These are phyloP conservation scores for Hippopotamyrus pictus DNA, from an alignment of 2,797 vertebrate species.

Conservation along the genomic window DNA sequence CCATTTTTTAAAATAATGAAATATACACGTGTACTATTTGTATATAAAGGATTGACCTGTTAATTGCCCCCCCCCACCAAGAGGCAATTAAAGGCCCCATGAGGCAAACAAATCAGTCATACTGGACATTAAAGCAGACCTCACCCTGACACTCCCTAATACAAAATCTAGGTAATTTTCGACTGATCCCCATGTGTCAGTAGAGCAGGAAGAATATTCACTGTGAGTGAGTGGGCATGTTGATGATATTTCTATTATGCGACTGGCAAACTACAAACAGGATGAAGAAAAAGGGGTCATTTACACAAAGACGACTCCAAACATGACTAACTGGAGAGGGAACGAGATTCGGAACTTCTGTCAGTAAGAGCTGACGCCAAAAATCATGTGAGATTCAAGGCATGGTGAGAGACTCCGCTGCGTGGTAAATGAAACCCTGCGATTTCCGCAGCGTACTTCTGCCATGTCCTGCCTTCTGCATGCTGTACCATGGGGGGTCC, in stretches of 20 bases:
- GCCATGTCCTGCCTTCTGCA: not conserved
- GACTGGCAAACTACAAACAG: not conserved
- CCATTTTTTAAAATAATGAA: not conserved
- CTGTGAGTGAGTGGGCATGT: not conserved
- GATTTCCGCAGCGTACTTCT: not conserved
- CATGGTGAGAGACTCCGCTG: not conserved
- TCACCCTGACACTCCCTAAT: not conserved
- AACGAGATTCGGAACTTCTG: not conserved
- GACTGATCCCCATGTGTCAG: not conserved
- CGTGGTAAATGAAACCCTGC: not conserved
- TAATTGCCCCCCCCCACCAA: not conserved
- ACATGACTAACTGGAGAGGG: not conserved
- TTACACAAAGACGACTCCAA: not conserved
- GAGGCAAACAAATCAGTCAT: not conserved
- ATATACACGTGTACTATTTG: not conserved
- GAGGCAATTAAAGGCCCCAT: no score
- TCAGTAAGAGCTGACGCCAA: not conserved
- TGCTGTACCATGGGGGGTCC: not conserved
- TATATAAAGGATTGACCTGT: not conserved
- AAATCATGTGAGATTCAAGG: not conserved
- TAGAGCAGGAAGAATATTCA: not conserved
- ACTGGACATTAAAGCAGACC: not conserved
- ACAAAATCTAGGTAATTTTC: not conserved
- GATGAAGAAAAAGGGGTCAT: not conserved
- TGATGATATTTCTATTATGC: not conserved